Evolutionary conservation across 1,140 invertebrate species (phyloP), one percentile per base, ranked within the genome.

Genomic region (Adelges cooleyi): DNA sequence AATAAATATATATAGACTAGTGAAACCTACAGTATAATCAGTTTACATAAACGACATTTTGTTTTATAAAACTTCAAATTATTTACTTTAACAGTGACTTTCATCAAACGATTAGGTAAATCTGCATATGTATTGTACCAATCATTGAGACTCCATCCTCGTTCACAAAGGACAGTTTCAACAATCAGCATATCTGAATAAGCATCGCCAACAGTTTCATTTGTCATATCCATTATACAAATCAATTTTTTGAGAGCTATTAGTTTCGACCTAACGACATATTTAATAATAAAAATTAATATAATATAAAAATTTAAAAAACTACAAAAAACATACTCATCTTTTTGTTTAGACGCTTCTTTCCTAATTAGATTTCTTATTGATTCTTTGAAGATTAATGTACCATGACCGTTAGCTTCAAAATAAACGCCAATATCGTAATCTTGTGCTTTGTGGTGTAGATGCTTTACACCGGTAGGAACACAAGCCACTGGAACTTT

Each of bases 341-440:
- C 27, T n/a, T n/a, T 52, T 65, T 68, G 52, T 22, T 52, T 20
- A 3, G 42, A n/a, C 18, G 11, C 23, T 42, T 46, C 49, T 1
- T 53, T 22, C 25, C 15, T 36, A 18, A 68, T 46, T 36, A 59
- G 20, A 33, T 20, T 22, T 29, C 62, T 29, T 10, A 68, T 27
- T 49, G 40, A 20, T 18, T 68, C 73, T 70, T 85, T 91, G 65
- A 91, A 90, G 1, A 91, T 73, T 9, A 91, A 87, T 1, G 96
- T 99, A 10, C 97, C 97, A 79, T 99, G 97, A 0, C 97, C 97
- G 79, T 99, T 99, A 0, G 97, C 95, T 78, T 99, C 97, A 79
- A 99, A 99, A 77, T 99, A 99, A 15, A 99, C 82, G 3, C 95
- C 96, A 72, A 99, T 86, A 73, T 99, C 95, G 78, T 86, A 98